Percentiles rank a stretch among this genome's conserved stretches.
These are phyloP conservation scores for Chloroclysta siterata DNA, from an alignment of 2,888 invertebrate genomes.

Conservation along the genomic window DNA sequence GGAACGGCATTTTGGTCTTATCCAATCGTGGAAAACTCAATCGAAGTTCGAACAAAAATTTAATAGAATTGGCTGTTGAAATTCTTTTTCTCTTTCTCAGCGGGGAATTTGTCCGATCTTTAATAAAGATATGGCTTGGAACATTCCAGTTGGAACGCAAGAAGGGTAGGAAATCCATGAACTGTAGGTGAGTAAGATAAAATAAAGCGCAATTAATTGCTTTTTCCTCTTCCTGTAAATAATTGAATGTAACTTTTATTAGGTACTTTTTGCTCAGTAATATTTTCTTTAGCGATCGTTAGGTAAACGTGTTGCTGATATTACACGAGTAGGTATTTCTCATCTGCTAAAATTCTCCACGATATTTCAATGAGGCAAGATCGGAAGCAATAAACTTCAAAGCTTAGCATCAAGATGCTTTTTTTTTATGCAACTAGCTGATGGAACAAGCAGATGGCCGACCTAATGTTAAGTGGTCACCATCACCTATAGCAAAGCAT, in stretches of 20 bases:
- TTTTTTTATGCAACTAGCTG: too few species aligned
- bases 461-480: too few species aligned
- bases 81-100: constrained; percentile 21
- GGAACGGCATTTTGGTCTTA: constrained; percentile 17
- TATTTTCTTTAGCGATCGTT: not conserved
- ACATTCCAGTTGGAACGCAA: constrained; percentile 25
- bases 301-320: not conserved
- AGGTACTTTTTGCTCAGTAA: not conserved
- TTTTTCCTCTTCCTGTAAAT: constrained; percentile 23
- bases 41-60: constrained; percentile 44
- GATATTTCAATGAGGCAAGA: too few species aligned
- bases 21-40: constrained; percentile 32
- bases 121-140: constrained; percentile 31
- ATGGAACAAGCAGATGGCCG: too few species aligned
- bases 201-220: constrained; percentile 27
- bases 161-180: constrained; percentile 28
- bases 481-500: too few species aligned
- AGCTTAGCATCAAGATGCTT: too few species aligned
- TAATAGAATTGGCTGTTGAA: constrained; percentile 43
- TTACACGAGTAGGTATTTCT: not conserved
- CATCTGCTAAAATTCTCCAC: too few species aligned
- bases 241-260: constrained; percentile 15
- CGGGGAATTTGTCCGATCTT: constrained; percentile 32
- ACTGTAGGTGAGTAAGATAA: constrained; percentile 20
- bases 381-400: too few species aligned